phyloP scores from a whole-genome alignment of 2,888 invertebrate species.

The Acronicta alni region DNA sequence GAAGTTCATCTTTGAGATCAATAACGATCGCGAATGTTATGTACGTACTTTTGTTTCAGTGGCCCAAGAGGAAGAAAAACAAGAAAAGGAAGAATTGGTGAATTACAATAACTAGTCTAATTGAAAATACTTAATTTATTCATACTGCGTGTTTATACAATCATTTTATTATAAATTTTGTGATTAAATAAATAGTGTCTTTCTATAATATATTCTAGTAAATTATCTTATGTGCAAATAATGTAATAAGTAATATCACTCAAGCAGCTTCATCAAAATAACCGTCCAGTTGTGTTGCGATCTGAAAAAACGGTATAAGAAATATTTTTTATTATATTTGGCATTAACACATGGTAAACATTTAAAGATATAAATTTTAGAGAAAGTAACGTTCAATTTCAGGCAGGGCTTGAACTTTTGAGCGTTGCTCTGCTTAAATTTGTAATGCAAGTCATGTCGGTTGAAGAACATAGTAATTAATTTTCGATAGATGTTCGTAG shows the following conservation, averaged over 20 bases:
- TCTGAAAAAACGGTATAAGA: no score
- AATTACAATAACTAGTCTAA: background rate
- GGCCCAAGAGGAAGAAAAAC: slow-evolving; percentile 71
- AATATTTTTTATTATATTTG: no score
- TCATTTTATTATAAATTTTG: slow-evolving; percentile 28
- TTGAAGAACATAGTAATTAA: no score
- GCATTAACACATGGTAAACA: no score
- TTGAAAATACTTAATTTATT: slow-evolving; percentile 17
- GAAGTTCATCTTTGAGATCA: slow-evolving; percentile 25
- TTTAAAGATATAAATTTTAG: no score
- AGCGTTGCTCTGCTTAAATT: no score
- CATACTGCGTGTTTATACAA: slow-evolving; percentile 26
- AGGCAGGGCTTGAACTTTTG: no score
- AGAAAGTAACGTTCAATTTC: no score
- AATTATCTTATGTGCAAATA: slow-evolving; percentile 29
- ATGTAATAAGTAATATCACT: slow-evolving; percentile 4
- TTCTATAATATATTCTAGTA: slow-evolving; percentile 30
- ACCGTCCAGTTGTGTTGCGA: slow-evolving; percentile 94
- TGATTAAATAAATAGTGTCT: slow-evolving; percentile 46
- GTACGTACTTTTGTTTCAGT: slow-evolving; percentile 76
- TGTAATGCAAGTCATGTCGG: no score
- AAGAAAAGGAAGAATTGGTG: slow-evolving; percentile 55
- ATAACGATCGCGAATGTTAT: slow-evolving; percentile 18
- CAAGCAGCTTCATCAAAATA: slow-evolving; percentile 97
- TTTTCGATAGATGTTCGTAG: no score